phyloP scores from a whole-genome alignment of 2,888 invertebrate species.

The Drosophila siamana region DNA sequence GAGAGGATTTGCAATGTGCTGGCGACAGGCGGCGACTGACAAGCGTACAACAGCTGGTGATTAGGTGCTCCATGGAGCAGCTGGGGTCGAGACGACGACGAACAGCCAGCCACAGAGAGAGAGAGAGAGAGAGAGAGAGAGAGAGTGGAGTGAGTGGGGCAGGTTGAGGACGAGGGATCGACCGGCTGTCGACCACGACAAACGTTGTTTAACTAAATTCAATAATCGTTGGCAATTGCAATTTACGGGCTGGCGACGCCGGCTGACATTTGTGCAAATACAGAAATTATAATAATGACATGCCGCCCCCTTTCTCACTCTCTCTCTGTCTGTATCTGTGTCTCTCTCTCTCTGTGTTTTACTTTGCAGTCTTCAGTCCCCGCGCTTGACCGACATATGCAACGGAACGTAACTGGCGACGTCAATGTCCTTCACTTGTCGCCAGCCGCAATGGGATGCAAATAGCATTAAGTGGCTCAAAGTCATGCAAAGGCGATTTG shows the following conservation, averaged over 20 bases:
- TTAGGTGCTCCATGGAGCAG: slow-evolving; percentile 53
- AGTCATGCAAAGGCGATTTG: slow-evolving; percentile 81
- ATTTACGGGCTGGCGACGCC: slow-evolving; percentile 67
- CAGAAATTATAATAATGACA: slow-evolving; percentile 82
- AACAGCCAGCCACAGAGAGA: no score
- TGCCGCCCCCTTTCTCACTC: slow-evolving; percentile 40
- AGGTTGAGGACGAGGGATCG: not conserved
- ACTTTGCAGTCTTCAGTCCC: not conserved
- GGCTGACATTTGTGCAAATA: slow-evolving; percentile 77
- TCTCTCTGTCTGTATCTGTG: not conserved
- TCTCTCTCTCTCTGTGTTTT: not conserved
- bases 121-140: no score
- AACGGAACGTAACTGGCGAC: slow-evolving; percentile 47
- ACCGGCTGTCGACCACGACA: slow-evolving; percentile 59
- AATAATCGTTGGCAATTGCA: slow-evolving; percentile 82
- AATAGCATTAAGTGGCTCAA: slow-evolving; percentile 80
- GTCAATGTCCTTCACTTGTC: slow-evolving; percentile 57
- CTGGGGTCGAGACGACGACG: not conserved
- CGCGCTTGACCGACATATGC: slow-evolving; percentile 56
- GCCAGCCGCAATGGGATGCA: slow-evolving; percentile 74
- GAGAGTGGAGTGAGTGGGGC: not conserved
- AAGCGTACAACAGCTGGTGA: slow-evolving; percentile 68
- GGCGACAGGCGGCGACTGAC: slow-evolving; percentile 42
- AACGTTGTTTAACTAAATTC: slow-evolving; percentile 82
- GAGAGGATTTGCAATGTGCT: slow-evolving; percentile 25